phyloP scores from a whole-genome alignment of 2,888 invertebrate species.

The Xestia xanthographa region DNA sequence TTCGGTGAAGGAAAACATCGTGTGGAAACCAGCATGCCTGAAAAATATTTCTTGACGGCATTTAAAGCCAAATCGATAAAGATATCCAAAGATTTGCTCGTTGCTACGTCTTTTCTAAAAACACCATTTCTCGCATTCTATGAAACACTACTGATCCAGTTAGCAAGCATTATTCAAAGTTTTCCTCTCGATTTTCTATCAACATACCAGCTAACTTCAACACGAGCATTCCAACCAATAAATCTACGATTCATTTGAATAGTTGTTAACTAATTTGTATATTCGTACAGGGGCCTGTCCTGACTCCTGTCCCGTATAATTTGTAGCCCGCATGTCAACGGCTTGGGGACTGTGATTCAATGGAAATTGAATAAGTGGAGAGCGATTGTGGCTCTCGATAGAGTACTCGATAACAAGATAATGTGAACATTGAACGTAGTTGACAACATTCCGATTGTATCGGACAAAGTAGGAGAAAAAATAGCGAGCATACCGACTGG shows the following conservation, averaged over 20 bases:
- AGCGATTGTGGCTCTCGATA: constrained; percentile 64
- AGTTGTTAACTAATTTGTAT: constrained; percentile 78
- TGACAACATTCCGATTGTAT: constrained; percentile 63
- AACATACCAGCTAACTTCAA: constrained; percentile 38
- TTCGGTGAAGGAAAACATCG: too few relatives aligned
- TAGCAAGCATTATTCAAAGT: constrained; percentile 16
- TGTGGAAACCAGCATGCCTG: too few relatives aligned
- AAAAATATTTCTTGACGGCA: too few relatives aligned
- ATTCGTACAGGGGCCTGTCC: constrained; percentile 70
- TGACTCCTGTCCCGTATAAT: constrained; percentile 73
- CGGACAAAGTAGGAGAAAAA: constrained; percentile 50
- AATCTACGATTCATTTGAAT: constrained; percentile 74
- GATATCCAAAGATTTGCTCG: too few relatives aligned
- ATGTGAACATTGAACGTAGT: constrained; percentile 52
- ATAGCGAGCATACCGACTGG: constrained; percentile 44
- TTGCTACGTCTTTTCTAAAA: neutral
- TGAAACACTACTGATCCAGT: constrained; percentile 16
- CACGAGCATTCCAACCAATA: constrained; percentile 64
- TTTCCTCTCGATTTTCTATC: constrained; percentile 27
- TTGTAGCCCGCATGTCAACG: constrained; percentile 73
- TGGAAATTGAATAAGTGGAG: constrained; percentile 69
- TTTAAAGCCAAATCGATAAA: too few relatives aligned
- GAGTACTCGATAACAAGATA: constrained; percentile 62
- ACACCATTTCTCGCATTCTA: constrained; percentile 4
- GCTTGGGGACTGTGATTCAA: constrained; percentile 64